Evolutionary conservation across 2,888 invertebrate genomes (phyloP).

Genomic region (Lomographa bimaculata): DNA sequence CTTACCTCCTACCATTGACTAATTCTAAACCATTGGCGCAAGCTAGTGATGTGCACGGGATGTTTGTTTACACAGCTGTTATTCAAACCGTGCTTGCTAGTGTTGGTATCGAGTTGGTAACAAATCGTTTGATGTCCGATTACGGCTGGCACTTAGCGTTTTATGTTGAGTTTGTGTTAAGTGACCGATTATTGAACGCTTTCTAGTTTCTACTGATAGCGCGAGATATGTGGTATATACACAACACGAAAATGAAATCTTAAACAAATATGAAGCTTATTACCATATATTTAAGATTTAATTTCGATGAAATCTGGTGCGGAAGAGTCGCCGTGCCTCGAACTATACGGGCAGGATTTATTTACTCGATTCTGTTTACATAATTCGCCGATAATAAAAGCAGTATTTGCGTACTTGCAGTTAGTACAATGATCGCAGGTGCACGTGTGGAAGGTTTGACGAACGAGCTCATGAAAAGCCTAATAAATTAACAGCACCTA

Average conservation of each 20-base stretch:
- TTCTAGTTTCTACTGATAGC: conserved; percentile 46
- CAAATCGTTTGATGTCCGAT: conserved; percentile 59
- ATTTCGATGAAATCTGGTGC: too few relatives aligned
- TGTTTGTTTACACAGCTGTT: conserved; percentile 64
- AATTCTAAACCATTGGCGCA: conserved; percentile 42
- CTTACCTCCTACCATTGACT: too few relatives aligned
- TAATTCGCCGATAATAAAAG: conserved; percentile 13
- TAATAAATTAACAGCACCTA: too few relatives aligned
- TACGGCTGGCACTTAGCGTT: conserved; percentile 55
- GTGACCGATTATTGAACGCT: conserved; percentile 59
- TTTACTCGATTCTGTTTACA: conserved; percentile 19
- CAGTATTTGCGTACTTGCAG: conserved; percentile 9
- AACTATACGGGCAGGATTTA: conserved; percentile 12
- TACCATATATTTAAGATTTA: conserved; percentile 3
- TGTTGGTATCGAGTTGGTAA: conserved; percentile 46
- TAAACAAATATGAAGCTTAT: conserved; percentile 2
- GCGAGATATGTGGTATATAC: conserved; percentile 17
- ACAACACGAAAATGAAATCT: conserved; percentile 3
- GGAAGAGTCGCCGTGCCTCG: too few relatives aligned
- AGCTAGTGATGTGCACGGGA: conserved; percentile 46
- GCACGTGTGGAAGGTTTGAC: conserved; percentile 2
- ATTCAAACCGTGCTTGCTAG: conserved; percentile 30
- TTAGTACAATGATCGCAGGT: conserved; percentile 10
- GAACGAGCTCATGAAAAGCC: conserved; percentile 8
- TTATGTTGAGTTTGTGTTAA: conserved; percentile 54